A percentile compares a stretch with the other conserved stretches of the same genome.
Evolutionary conservation across 2,888 invertebrate species (phyloP).

Genomic region (Cryptocephalus primarius): DNA sequence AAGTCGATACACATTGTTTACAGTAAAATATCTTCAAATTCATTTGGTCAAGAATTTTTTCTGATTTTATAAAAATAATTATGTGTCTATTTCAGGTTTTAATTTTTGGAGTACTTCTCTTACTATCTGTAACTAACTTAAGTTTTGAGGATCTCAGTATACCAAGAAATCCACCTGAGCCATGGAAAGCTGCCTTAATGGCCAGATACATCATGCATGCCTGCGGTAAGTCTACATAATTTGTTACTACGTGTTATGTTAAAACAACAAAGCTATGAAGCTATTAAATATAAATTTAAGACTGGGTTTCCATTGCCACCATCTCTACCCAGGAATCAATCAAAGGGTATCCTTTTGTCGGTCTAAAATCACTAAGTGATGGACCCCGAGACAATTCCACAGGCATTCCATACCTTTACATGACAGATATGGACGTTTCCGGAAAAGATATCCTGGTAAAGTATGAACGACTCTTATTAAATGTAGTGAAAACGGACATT

Average conservation of each 20-base stretch:
- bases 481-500: background rate
- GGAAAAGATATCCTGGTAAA: constrained; percentile 55
- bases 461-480: constrained; percentile 15
- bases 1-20: too few species aligned
- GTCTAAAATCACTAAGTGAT: constrained; percentile 60
- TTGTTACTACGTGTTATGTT: background rate
- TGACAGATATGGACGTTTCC: constrained; percentile 60
- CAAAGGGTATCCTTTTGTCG: constrained; percentile 55
- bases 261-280: too few species aligned
- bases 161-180: constrained; percentile 43
- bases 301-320: constrained; percentile 63
- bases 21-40: too few species aligned
- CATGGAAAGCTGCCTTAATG: constrained; percentile 51
- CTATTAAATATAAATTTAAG: too few species aligned
- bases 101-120: too few species aligned
- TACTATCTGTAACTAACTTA: too few species aligned
- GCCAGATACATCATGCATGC: constrained; percentile 63
- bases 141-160: background rate
- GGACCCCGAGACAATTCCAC: constrained; percentile 55
- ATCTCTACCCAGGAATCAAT: constrained; percentile 51
- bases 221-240: constrained; percentile 41
- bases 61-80: too few species aligned
- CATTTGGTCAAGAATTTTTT: too few species aligned
- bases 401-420: constrained; percentile 63
- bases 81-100: too few species aligned